Evolutionary conservation across 2,888 invertebrate species (phyloP).

Genomic region (Dione vanillae): DNA sequence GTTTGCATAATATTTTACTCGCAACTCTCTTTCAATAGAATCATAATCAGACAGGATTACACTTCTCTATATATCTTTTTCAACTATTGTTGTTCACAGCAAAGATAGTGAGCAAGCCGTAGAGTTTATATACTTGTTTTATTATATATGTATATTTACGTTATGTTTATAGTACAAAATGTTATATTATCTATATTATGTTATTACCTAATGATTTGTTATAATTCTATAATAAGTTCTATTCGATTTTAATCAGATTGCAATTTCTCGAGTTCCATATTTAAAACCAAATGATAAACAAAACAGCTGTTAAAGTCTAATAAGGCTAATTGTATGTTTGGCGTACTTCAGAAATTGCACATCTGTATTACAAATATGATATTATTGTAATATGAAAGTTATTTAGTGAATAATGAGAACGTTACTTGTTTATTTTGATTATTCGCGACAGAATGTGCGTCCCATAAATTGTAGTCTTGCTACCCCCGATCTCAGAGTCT

Average conservation of each 20-base stretch:
- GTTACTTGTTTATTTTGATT: constrained; percentile 31
- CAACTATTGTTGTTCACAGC: constrained; percentile 30
- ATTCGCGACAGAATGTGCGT: constrained; percentile 35
- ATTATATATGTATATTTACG: constrained; percentile 23
- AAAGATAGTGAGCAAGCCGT: constrained; percentile 17
- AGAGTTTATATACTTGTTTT: constrained; percentile 22
- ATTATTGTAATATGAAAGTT: constrained; percentile 34
- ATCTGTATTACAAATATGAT: constrained; percentile 26
- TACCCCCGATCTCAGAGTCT: constrained; percentile 73
- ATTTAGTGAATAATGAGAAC: constrained; percentile 33
- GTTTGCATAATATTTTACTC: constrained; percentile 38
- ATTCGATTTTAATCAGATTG: constrained; percentile 23
- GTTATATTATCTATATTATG: constrained; percentile 28
- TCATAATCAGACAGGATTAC: background rate
- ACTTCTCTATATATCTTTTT: constrained; percentile 26
- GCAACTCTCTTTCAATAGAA: constrained; percentile 29
- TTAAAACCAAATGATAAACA: background rate
- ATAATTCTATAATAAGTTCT: constrained; percentile 29
- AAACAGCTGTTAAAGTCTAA: background rate
- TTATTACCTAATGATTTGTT: constrained; percentile 33
- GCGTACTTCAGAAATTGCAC: constrained; percentile 34
- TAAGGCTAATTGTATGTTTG: background rate
- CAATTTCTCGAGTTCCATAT: constrained; percentile 9
- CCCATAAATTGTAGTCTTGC: constrained; percentile 57
- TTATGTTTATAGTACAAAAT: constrained; percentile 33